Conservation (phyloP, 2,888 invertebrate genomes). For the Caenorhabditis angaria region DNA sequence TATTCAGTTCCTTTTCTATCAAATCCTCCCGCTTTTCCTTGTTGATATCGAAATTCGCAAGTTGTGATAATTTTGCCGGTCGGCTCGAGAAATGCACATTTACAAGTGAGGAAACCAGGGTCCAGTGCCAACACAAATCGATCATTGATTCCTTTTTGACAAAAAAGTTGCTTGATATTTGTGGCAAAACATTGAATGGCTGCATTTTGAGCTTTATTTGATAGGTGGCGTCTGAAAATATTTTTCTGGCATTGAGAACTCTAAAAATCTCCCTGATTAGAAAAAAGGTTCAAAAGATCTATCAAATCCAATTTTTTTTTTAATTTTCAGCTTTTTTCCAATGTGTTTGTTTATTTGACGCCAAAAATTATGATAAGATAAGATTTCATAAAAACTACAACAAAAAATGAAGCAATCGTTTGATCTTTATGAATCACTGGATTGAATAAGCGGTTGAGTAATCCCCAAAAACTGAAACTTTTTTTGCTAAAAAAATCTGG, state of each 20-base stretch:
- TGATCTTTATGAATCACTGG: too few species aligned
- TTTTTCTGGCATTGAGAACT: neutral
- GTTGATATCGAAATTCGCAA: constrained; percentile 80
- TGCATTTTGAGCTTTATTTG: constrained; percentile 82
- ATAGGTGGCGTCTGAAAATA: constrained; percentile 81
- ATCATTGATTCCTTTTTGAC: constrained; percentile 82
- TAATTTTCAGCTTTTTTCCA: too few species aligned
- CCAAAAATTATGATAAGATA: too few species aligned
- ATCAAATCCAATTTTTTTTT: too few species aligned
- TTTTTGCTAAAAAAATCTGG: too few species aligned
- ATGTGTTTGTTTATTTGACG: too few species aligned
- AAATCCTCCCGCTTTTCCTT: too few species aligned
- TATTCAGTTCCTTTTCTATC: constrained; percentile 70
- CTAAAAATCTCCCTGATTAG: neutral
- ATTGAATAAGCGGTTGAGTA: too few species aligned
- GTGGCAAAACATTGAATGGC: constrained; percentile 85
- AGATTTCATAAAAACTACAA: too few species aligned
- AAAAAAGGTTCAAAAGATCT: too few species aligned
- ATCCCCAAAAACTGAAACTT: too few species aligned
- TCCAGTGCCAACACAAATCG: constrained; percentile 85
- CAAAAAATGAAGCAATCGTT: too few species aligned
- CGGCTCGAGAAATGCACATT: constrained; percentile 81
- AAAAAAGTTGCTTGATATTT: constrained; percentile 85
- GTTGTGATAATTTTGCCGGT: constrained; percentile 78
- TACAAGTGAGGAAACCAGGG: constrained; percentile 90